Evolutionary conservation across 2,888 invertebrate species (phyloP).

Genomic region (Polyommatus icarus): DNA sequence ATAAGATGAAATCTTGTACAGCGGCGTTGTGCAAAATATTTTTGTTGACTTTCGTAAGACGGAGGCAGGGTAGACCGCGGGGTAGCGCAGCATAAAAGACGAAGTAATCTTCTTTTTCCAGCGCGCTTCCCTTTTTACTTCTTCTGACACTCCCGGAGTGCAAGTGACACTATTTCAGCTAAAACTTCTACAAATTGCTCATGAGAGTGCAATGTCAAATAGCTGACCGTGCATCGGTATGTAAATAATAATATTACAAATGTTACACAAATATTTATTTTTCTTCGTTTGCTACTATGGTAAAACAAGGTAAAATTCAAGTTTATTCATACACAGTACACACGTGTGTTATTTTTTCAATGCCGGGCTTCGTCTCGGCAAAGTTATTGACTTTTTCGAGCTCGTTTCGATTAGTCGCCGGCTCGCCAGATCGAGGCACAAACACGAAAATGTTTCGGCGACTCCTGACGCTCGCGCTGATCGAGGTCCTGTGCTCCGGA

Average conservation of each 20-base stretch:
- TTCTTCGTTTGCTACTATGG: background rate
- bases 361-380: background rate
- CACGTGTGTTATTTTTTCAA: slow-evolving; percentile 12
- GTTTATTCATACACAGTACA: background rate
- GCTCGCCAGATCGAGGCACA: background rate
- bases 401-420: slow-evolving; percentile 11
- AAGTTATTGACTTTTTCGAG: slow-evolving; percentile 24
- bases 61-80: background rate
- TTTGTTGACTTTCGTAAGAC: background rate
- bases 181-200: background rate
- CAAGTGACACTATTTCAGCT: too few relatives aligned
- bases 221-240: background rate
- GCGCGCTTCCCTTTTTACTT: too few relatives aligned
- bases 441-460: background rate
- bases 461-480: slow-evolving; percentile 5
- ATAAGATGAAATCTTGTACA: too few relatives aligned
- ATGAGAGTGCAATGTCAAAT: background rate
- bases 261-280: slow-evolving; percentile 9
- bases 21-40: background rate
- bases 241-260: slow-evolving; percentile 4
- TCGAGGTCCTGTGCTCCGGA: background rate
- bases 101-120: too few relatives aligned
- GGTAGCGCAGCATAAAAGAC: too few relatives aligned
- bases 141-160: too few relatives aligned
- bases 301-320: background rate